phyloP scores from a whole-genome alignment of 2,113 vertebrate genomes.

The Malurus cyaneus region DNA sequence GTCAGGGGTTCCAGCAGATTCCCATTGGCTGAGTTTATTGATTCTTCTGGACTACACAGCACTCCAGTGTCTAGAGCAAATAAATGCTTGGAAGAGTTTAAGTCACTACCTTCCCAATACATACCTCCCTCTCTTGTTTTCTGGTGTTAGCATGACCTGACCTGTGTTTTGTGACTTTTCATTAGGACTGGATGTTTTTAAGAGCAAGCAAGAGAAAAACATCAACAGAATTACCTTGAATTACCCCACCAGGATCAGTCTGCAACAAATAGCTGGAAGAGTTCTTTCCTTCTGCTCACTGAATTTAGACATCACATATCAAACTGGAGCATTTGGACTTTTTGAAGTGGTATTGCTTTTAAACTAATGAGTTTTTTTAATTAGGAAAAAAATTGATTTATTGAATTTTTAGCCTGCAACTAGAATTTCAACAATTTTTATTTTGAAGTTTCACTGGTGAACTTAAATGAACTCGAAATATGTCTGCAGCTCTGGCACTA shows the following conservation, averaged over 20 bases:
- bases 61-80: not conserved
- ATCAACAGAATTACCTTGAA: not conserved
- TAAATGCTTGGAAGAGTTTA: not conserved
- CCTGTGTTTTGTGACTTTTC: not conserved
- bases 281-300: not conserved
- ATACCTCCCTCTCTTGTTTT: not conserved
- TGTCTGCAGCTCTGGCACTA: not conserved
- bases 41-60: not conserved
- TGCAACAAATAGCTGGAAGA: not conserved
- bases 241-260: not conserved
- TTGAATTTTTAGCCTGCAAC: not conserved
- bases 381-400: not conserved
- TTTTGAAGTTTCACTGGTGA: not conserved
- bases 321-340: not conserved
- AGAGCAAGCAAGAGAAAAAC: not conserved
- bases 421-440: not conserved
- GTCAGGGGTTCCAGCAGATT: not conserved
- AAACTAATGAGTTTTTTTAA: not conserved
- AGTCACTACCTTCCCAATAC: not conserved
- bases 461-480: slow-evolving; percentile 30
- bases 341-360: not conserved
- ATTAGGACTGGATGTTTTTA: not conserved
- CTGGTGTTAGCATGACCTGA: not conserved
- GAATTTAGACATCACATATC: not conserved
- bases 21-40: not conserved